Base-by-base conservation (phyloP, 2,888 invertebrate species). In the Aplocera efformata region DNA sequence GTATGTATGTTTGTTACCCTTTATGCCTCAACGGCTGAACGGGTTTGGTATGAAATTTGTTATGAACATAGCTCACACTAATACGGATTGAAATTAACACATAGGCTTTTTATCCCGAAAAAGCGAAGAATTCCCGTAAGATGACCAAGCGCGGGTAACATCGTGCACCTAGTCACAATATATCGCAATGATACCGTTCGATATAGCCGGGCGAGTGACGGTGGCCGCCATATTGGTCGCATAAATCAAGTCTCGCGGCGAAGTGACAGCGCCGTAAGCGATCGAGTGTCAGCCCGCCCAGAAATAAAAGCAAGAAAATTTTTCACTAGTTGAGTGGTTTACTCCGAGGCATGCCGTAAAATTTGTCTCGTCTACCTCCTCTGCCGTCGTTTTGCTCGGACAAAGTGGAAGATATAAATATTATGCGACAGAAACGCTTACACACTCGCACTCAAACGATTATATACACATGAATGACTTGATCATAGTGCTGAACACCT, bases 261-360 rank as follows among this genome's bases (percentile, higher is more conserved):
- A 80, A 79, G 79, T 82, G 84, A 81, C 83, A 76, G 71, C 68
- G 68, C 77, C 78, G 76, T 84, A 84, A 85, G 84, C 84, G 83
- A 86, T 85, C 84, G 84, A 74, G 77, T 85, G 86, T 85, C 84
- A 78, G 72, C 67, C 68, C 73, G 79, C 67, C 74, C 71, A 71
- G 74, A 82, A 83, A 84, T 84, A 86, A 85, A 85, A 86, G 75
- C 79, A 83, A 74, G 67, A 67, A 68, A 76, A 76, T 69, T 75
- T 76, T 76, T 76, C 78, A 76, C 79, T 76, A 81, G 74, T 81
- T 79, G 80, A 84, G 84, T 79, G 82, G 80, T 81, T 80, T 78
- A 78, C 76, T 80, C 69, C 57, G 66, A 75, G 74, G 79, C 74
- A 80, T 74, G 79, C 76, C 72, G 72, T 66, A 70, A 73, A 83